phyloP scores from a whole-genome alignment of 53 echinoderm and acorn worm genomes.

The Hippasteria phrygiana region DNA sequence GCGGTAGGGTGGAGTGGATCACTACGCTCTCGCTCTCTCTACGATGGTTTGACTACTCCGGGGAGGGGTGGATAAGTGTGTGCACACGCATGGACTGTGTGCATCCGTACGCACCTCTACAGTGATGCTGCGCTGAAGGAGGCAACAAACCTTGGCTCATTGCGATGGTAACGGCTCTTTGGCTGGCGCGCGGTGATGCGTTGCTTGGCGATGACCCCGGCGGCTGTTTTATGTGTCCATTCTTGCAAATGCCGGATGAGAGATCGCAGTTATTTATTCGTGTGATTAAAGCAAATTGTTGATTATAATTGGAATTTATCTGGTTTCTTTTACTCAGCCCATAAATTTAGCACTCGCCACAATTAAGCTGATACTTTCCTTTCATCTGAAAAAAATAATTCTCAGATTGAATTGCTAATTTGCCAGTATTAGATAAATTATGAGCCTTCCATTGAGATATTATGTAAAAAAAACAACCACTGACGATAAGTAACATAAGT shows the following conservation, averaged over 20 bases:
- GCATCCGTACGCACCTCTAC: neutral
- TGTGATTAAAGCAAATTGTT: no score
- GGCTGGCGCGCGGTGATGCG: slow-evolving; percentile 31
- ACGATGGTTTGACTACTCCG: slow-evolving; percentile 8
- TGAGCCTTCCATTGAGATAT: no score
- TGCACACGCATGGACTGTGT: neutral
- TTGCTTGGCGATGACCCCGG: slow-evolving; percentile 2
- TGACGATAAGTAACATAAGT: no score
- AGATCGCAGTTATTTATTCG: neutral
- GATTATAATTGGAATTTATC: no score
- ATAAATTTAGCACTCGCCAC: no score
- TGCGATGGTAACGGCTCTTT: slow-evolving; percentile 42
- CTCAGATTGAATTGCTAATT: no score
- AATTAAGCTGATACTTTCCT: no score
- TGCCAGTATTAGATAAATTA: no score
- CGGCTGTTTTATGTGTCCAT: slow-evolving; percentile 20
- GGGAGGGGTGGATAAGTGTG: slow-evolving; percentile 9
- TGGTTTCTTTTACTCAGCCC: no score
- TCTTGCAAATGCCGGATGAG: neutral
- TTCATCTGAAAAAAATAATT: no score
- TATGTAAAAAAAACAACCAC: no score
- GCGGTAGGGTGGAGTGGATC: neutral
- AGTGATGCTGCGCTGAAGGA: neutral
- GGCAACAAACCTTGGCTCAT: slow-evolving; percentile 20
- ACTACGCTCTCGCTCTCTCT: neutral